A percentile compares a stretch with the other conserved stretches of the same genome.
These are phyloP conservation scores for Macrocentrus cingulum DNA, from an alignment of 1,140 invertebrate genomes.

Conservation along the genomic window DNA sequence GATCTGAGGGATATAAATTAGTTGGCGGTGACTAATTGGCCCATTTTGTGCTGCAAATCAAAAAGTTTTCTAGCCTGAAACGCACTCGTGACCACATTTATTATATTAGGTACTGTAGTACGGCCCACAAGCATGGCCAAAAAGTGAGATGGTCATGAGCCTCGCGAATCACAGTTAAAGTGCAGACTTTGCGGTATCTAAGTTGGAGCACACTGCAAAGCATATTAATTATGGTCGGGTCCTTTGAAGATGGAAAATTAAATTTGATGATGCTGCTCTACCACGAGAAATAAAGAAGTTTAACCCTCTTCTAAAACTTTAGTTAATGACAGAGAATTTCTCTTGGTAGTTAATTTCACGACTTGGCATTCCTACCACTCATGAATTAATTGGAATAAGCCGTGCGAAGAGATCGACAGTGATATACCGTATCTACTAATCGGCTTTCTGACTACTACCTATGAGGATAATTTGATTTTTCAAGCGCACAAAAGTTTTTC, in stretches of 20 bases:
- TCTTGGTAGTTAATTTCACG: too few species aligned
- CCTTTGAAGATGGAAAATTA: slow-evolving; percentile 13
- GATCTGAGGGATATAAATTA: too few species aligned
- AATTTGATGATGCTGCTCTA: slow-evolving; percentile 11
- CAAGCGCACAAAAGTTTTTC: too few species aligned
- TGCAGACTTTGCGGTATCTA: slow-evolving; percentile 6
- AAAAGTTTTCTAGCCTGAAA: neutral
- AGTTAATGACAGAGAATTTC: neutral
- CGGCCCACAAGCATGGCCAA: neutral
- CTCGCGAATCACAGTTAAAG: neutral
- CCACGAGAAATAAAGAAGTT: neutral
- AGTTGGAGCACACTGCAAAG: slow-evolving; percentile 3
- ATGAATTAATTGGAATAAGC: too few species aligned
- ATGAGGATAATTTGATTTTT: too few species aligned
- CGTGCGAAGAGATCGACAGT: too few species aligned
- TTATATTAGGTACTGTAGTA: neutral
- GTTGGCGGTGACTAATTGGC: too few species aligned
- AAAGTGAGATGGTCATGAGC: neutral
- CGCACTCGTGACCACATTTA: neutral
- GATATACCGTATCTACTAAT: too few species aligned
- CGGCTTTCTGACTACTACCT: too few species aligned
- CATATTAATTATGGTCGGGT: slow-evolving; percentile 17
- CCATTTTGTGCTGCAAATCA: neutral
- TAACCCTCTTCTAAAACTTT: neutral
- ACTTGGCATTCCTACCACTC: too few species aligned